Evolutionary conservation across 1,140 invertebrate genomes (phyloP), one percentile per base, ranked within the genome.

Genomic region (Reticulitermes speratus): DNA sequence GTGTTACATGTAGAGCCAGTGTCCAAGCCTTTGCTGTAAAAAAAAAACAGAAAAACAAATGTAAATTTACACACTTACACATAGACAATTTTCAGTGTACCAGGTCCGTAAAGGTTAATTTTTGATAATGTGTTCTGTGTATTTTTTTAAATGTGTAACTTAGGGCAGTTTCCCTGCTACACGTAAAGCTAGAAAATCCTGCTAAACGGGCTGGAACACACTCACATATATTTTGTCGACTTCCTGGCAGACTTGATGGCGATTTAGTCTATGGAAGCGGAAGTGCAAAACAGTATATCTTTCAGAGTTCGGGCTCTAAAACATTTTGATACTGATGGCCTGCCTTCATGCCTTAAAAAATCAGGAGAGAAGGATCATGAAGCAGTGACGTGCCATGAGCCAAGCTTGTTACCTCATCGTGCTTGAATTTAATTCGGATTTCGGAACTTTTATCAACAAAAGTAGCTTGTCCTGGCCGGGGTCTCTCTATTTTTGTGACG

Each of bases 131-230:
- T 30, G 25, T 75, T 8, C n/a, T 11, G 6, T 75, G 65, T 75
- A 75, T n/a, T 75, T 75, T 75, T 75, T 75, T 75, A 9, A 30
- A 30, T 30, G n/a, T 75, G 65, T 75, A 75, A 75, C 65, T 75
- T 75, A 75, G 65, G 65, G 65, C 65, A 75, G 65, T 12, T 75
- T 75, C 14, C 65, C 65, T 16, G 59, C 25, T 65, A 2, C 21
- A 23, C n/a, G 65, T 11, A 16, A 12, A 30, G n/a, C 25, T 75
- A 7, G 8, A 25, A 25, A 75, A 30, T 30, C 65, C 65, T 75
- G 65, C 65, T 75, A 75, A 75, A 75, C 65, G 65, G 65, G 65
- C 9, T 30, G 65, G 65, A 75, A 75, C 65, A 75, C 65, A 30
- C 65, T 14, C n/a, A 75, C 25, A 30, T 75, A 75, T 25, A 30